These are phyloP conservation scores for Chiloscyllium plagiosum DNA, from an alignment of 2,113 vertebrate species.

Conservation along the genomic window DNA sequence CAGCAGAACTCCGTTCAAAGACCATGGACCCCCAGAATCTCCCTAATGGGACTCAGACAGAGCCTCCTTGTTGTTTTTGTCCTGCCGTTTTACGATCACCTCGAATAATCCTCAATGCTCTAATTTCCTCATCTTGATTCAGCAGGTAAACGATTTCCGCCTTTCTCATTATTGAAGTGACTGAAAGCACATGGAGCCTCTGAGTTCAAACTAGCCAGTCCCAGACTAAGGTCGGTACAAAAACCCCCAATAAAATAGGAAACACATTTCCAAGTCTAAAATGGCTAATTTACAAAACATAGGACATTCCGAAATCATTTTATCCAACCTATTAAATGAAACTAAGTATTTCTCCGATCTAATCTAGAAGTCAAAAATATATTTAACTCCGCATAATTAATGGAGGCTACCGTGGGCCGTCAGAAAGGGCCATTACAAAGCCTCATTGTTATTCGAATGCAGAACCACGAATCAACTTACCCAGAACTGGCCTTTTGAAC, in stretches of 20 bases:
- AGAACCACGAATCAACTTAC: not conserved
- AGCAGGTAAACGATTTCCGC: conserved; percentile 23
- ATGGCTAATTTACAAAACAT: not conserved
- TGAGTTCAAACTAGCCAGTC: conserved; percentile 14
- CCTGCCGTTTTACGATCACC: conserved; percentile 19
- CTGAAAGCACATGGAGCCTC: conserved; percentile 4
- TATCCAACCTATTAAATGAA: too few species aligned
- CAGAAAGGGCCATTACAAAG: not conserved
- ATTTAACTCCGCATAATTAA: not conserved
- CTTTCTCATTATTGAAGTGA: conserved; percentile 11
- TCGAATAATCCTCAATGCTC: conserved; percentile 25
- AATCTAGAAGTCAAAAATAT: not conserved
- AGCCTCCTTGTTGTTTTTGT: conserved; percentile 16
- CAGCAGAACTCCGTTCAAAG: not conserved
- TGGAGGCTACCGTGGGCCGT: not conserved
- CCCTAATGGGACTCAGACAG: conserved; percentile 14
- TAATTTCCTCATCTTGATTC: conserved; percentile 33
- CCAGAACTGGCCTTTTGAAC: not conserved
- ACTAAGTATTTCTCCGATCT: not conserved
- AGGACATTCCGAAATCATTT: not conserved
- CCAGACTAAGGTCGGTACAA: not conserved
- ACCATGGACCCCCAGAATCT: not conserved
- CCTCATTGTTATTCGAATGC: not conserved
- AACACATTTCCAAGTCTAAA: not conserved
- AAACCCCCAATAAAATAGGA: conserved; percentile 16